A percentile compares a stretch with the other conserved stretches of the same genome.
These are phyloP conservation scores for Perithous albicinctus DNA, from an alignment of 2,888 invertebrate species.

Conservation along the genomic window DNA sequence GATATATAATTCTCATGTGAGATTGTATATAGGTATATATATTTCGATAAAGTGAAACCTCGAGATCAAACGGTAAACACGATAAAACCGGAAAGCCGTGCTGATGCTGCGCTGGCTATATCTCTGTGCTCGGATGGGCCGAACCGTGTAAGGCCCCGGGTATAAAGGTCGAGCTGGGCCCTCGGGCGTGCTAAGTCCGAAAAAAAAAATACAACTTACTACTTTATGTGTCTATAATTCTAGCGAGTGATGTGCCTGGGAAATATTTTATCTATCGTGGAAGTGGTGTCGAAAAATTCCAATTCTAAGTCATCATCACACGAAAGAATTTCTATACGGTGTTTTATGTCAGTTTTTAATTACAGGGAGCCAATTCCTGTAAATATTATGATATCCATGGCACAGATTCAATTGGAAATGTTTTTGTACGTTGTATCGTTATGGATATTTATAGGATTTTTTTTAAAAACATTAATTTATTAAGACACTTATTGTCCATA, in stretches of 20 bases:
- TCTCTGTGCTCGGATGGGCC: conserved; percentile 12
- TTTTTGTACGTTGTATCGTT: too few species aligned
- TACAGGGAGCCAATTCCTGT: not conserved
- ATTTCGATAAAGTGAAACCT: conserved; percentile 61
- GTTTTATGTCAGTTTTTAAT: not conserved
- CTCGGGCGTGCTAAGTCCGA: conserved; percentile 6
- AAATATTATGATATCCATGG: not conserved
- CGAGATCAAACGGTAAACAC: conserved; percentile 64
- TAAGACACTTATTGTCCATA: too few species aligned
- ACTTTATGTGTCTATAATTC: conserved; percentile 35
- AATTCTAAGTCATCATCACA: not conserved
- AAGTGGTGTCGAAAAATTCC: conserved; percentile 1
- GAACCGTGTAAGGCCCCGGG: conserved; percentile 35
- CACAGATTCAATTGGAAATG: not conserved
- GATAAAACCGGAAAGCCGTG: conserved; percentile 55
- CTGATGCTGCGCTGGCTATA: conserved; percentile 3
- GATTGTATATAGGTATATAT: conserved; percentile 28
- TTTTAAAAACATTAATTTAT: too few species aligned
- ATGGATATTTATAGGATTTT: too few species aligned
- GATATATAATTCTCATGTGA: conserved; percentile 51
- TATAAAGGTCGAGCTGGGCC: conserved; percentile 29
- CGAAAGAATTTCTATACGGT: not conserved
- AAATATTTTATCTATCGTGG: conserved; percentile 7
- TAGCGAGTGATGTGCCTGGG: not conserved
- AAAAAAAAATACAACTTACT: not conserved